Conservation (phyloP, 2,888 invertebrate species). For the Ophion slaviceki region DNA sequence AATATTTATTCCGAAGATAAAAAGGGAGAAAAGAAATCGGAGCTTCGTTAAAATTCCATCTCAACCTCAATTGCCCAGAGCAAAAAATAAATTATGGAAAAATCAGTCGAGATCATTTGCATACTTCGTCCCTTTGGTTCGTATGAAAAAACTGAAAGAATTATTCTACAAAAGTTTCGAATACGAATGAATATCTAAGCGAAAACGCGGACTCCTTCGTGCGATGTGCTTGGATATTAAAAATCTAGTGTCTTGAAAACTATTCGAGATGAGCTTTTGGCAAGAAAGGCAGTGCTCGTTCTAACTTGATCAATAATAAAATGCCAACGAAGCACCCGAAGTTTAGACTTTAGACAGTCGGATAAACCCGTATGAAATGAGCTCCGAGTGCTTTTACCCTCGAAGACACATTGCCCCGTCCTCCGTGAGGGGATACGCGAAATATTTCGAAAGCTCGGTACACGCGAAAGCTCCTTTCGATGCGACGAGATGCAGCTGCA, state of each 20-base stretch:
- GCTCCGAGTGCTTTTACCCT: constrained; percentile 35
- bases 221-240: neutral
- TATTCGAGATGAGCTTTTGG: neutral
- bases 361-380: constrained; percentile 3
- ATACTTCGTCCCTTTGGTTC: neutral
- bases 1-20: neutral
- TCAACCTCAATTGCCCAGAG: neutral
- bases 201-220: neutral
- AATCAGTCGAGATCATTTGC: neutral
- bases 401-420: constrained; percentile 34
- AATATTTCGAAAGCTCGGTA: constrained; percentile 50
- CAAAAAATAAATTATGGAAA: neutral
- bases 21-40: neutral
- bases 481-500: constrained; percentile 26
- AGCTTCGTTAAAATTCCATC: neutral
- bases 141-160: neutral
- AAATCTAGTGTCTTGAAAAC: neutral
- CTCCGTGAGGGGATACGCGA: constrained; percentile 32
- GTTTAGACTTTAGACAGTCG: constrained; percentile 10
- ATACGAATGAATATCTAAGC: neutral
- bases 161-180: neutral
- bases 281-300: neutral
- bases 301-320: constrained; percentile 13
- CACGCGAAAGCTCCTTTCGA: constrained; percentile 20
- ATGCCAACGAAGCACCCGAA: neutral